Conservation (phyloP, 2,113 vertebrate species). For the Sturnira hondurensis region DNA sequence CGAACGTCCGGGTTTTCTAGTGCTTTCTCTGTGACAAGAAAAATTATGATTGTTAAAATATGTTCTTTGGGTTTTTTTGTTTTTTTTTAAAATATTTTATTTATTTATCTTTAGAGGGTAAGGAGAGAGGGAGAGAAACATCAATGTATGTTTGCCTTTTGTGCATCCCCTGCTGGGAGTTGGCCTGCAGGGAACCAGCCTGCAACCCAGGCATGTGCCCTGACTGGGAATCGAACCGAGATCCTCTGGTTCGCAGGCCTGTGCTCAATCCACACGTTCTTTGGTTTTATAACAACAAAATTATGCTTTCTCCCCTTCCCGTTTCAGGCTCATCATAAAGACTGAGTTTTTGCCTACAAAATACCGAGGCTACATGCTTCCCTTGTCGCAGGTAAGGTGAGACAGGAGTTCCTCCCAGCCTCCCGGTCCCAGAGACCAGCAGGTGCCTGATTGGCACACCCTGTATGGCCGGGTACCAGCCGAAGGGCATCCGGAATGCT, state of each 20-base stretch:
- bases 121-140: too few relatives aligned
- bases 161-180: too few relatives aligned
- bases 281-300: constrained; percentile 20
- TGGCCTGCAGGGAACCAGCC: too few relatives aligned
- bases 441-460: fast-evolving
- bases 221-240: too few relatives aligned
- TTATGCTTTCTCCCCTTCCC: neutral
- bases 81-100: too few relatives aligned
- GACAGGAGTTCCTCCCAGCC: fast-evolving
- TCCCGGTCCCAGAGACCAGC: fast-evolving
- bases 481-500: neutral
- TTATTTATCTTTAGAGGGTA: too few relatives aligned
- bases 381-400: constrained; percentile 89
- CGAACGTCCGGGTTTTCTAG: neutral
- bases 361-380: constrained; percentile 88
- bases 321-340: constrained; percentile 91
- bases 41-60: neutral
- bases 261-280: too few relatives aligned
- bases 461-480: neutral
- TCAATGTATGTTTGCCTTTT: too few relatives aligned
- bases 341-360: constrained; percentile 94
- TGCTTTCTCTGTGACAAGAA: neutral
- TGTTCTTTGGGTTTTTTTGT: neutral
- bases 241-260: too few relatives aligned
- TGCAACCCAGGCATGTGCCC: too few relatives aligned